phyloP scores from a whole-genome alignment of 2,888 invertebrate genomes.

The Leptopilina syphax region DNA sequence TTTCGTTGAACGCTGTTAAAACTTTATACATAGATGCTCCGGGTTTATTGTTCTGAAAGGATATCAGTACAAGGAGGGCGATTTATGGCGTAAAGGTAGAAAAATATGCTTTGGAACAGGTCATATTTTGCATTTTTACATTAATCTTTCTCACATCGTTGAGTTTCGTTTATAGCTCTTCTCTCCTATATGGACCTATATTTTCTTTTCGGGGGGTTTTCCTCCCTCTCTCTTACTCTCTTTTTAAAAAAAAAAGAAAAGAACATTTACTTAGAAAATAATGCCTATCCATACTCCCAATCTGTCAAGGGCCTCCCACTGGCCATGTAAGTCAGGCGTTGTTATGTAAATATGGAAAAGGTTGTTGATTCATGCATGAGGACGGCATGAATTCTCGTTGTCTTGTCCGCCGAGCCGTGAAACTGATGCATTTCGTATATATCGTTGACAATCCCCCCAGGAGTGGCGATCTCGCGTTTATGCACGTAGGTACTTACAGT shows the following conservation, averaged over 20 bases:
- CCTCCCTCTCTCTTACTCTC: conserved; percentile 15
- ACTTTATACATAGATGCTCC: background rate
- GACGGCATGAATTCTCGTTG: conserved; percentile 71
- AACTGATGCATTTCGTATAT: conserved; percentile 74
- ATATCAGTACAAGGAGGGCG: background rate
- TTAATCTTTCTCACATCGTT: conserved; percentile 49
- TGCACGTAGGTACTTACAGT: conserved; percentile 57
- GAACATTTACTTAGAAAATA: conserved; percentile 60
- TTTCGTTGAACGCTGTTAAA: background rate
- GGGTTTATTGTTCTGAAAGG: conserved; percentile 3
- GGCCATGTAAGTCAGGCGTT: conserved; percentile 64
- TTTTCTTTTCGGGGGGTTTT: no score
- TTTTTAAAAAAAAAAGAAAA: conserved; percentile 34
- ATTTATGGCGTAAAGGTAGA: conserved; percentile 8
- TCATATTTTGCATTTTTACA: conserved; percentile 32
- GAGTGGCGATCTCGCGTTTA: conserved; percentile 48
- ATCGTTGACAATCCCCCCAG: conserved; percentile 60
- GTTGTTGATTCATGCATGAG: conserved; percentile 75
- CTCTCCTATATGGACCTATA: conserved; percentile 32
- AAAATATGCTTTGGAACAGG: conserved; percentile 4
- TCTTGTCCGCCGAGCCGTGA: conserved; percentile 75
- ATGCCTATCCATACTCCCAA: conserved; percentile 71
- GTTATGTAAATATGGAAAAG: conserved; percentile 76
- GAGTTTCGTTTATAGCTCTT: conserved; percentile 45
- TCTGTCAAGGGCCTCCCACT: conserved; percentile 70